Evolutionary conservation across 2,113 vertebrate genomes (phyloP), one percentile per base, ranked within the genome.

Genomic region (Elaphurus davidianus): DNA sequence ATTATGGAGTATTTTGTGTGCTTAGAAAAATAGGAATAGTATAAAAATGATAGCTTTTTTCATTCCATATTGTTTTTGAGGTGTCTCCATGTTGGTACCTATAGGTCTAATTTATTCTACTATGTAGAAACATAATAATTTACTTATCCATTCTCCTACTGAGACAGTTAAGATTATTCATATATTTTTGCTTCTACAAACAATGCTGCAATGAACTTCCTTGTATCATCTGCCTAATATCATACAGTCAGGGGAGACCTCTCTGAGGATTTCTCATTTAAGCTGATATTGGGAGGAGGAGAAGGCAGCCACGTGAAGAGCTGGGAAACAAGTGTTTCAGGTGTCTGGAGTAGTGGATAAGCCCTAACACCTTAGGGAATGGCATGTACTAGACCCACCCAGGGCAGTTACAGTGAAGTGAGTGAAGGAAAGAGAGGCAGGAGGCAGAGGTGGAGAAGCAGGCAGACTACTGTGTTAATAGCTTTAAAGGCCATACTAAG

Each of bases 21-120:
- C 67, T 93, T 85, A 76, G 85, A 43, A 95, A 97, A 93, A 90
- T 27, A 90, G 50, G 79, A 93, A 25, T 90, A 36, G 59, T 62
- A 93, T 33, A 45, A 74, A 83, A 86, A 28, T 30, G 47, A 54
- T 25, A 71, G 28, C 45, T 40, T 67, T 91, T 87, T 90, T 81
- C 79, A 81, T 59, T 86, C 81, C 79, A 16, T 60, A 71, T 95
- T 36, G 27, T 59, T 84, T 84, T 81, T 74, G 47, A 94, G 40
- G 87, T 64, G 25, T 52, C 81, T 74, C 43, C 25, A 86, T 50
- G 17, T 81, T 93, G 45, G 45, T 45, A 62, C 23, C 33, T 36
- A 19, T 21, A 90, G 33, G 28, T 85, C 21, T 93, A 82, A 91
- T 96, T 90, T 74, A 74, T 96, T 82, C 67, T 82, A 55, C 60